Percentiles rank a stretch among this genome's conserved stretches.
These are phyloP conservation scores for Apocheima hispidaria DNA, from an alignment of 2,888 invertebrate genomes.

Conservation along the genomic window DNA sequence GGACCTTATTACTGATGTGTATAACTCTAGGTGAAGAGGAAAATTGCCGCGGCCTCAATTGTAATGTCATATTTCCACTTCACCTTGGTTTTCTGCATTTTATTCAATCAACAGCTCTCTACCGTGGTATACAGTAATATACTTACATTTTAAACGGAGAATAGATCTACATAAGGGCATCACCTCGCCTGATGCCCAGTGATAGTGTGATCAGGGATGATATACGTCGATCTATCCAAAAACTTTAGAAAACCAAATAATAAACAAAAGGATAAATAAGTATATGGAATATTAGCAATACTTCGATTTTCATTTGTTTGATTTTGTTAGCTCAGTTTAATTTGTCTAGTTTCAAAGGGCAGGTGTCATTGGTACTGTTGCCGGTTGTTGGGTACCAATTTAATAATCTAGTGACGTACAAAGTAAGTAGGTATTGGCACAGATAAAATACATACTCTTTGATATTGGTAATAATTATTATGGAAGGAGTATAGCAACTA, in stretches of 20 bases:
- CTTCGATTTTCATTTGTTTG: no score
- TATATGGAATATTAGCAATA: no score
- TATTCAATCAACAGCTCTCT: neutral
- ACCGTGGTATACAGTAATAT: neutral
- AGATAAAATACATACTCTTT: neutral
- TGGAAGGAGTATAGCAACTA: no score
- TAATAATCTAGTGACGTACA: neutral
- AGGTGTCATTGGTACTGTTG: neutral
- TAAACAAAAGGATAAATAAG: no score
- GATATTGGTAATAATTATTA: no score
- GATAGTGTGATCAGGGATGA: no score
- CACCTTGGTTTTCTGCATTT: neutral
- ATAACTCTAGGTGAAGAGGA: neutral
- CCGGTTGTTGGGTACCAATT: neutral
- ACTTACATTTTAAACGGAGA: no score
- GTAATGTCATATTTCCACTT: neutral
- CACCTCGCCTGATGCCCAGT: no score
- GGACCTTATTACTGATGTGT: neutral
- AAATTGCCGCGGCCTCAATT: neutral
- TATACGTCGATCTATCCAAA: no score
- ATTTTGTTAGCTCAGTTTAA: no score
- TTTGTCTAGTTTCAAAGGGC: neutral
- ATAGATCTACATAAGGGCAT: no score
- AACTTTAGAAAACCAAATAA: no score
- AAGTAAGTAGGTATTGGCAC: neutral